A percentile compares a stretch with the other conserved stretches of the same genome.
Evolutionary conservation across 1,140 invertebrate species (phyloP).

Genomic region (Papilio aristodemus): DNA sequence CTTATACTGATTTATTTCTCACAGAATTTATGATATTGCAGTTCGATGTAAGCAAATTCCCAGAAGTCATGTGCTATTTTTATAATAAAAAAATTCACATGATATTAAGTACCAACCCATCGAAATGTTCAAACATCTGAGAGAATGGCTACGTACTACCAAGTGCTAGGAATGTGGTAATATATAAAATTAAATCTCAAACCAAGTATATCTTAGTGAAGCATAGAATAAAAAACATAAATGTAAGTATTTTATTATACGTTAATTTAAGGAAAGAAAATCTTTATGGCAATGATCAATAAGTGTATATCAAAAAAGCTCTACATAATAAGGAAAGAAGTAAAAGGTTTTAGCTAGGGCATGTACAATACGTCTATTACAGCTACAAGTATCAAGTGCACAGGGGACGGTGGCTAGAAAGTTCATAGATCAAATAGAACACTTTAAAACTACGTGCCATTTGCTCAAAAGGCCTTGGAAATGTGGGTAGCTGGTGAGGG

Average conservation of each 20-base stretch:
- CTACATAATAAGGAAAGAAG: not conserved
- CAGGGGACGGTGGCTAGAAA: not conserved
- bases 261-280: too few species aligned
- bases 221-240: too few species aligned
- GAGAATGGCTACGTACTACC: too few species aligned
- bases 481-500: not conserved
- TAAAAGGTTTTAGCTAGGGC: not conserved
- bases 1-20: not conserved
- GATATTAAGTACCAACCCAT: too few species aligned
- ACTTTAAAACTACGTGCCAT: conserved; percentile 15
- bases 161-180: too few species aligned
- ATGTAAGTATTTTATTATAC: too few species aligned
- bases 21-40: not conserved
- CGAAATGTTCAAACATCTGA: too few species aligned
- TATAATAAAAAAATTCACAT: too few species aligned
- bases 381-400: conserved; percentile 7
- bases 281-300: not conserved
- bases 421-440: conserved; percentile 22
- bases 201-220: too few species aligned
- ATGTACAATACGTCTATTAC: conserved; percentile 3
- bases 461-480: conserved; percentile 14
- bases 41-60: too few species aligned
- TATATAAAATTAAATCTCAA: too few species aligned
- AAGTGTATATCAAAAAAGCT: not conserved
- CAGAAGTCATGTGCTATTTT: too few species aligned